Conservation (phyloP, 2,113 vertebrate genomes). For the Myrmecobius fasciatus region DNA sequence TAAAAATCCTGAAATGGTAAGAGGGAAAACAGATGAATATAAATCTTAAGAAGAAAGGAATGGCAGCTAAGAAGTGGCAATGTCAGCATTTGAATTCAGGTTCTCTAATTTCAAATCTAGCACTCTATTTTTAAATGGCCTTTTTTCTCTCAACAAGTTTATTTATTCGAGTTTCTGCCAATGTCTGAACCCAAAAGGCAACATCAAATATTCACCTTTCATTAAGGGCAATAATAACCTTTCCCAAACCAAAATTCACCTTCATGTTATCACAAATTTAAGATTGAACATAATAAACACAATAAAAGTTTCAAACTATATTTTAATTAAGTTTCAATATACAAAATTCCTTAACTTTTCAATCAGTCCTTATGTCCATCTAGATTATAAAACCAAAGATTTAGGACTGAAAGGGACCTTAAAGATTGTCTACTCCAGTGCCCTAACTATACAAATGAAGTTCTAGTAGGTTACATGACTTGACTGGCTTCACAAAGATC, state of each 20-base stretch:
- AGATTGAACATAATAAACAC: background rate
- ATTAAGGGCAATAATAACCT: background rate
- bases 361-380: background rate
- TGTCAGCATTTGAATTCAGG: background rate
- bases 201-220: background rate
- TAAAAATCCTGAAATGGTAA: conserved; percentile 32
- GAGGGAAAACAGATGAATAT: background rate
- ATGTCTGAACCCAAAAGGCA: background rate
- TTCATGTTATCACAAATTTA: background rate
- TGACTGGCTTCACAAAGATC: background rate
- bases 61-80: background rate
- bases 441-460: background rate
- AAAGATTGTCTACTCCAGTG: background rate
- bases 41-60: background rate
- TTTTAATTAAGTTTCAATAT: background rate
- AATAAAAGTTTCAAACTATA: background rate
- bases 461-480: background rate
- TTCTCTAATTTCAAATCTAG: background rate
- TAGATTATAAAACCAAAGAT: background rate
- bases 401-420: background rate
- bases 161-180: background rate
- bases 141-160: background rate
- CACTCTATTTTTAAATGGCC: background rate
- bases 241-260: background rate
- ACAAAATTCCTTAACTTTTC: background rate